These are phyloP conservation scores for Agrenia bidenticulata DNA, from an alignment of 2,888 invertebrate genomes.

Conservation along the genomic window DNA sequence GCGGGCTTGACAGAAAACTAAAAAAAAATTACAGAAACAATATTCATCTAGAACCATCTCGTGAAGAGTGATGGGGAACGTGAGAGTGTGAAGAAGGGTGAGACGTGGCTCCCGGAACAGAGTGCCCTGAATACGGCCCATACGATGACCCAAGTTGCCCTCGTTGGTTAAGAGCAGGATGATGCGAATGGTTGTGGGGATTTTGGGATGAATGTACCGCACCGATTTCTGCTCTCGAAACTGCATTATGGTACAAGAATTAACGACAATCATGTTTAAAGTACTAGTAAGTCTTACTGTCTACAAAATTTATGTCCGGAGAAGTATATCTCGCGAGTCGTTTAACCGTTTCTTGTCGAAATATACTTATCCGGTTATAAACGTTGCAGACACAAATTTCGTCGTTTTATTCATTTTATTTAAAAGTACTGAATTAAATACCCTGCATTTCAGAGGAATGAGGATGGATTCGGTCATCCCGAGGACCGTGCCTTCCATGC, in stretches of 20 bases:
- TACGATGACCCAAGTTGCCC: conserved; percentile 29
- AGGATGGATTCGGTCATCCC: conserved; percentile 25
- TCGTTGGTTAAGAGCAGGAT: conserved; percentile 28
- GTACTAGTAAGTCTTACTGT: too few species aligned
- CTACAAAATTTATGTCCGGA: too few species aligned
- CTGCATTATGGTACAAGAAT: neutral
- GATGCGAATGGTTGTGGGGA: conserved; percentile 26
- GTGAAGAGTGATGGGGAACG: neutral
- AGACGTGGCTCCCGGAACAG: neutral
- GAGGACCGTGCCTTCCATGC: conserved; percentile 7
- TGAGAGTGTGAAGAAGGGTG: neutral
- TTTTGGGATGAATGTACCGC: conserved; percentile 29
- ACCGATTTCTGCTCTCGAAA: conserved; percentile 15
- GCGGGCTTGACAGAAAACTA: too few species aligned
- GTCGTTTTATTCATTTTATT: too few species aligned
- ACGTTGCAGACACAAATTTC: neutral
- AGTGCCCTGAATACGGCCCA: conserved; percentile 31
- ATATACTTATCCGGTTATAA: neutral
- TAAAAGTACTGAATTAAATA: conserved; percentile 4
- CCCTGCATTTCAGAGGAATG: conserved; percentile 29
- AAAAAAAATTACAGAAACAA: neutral
- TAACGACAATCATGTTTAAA: too few species aligned
- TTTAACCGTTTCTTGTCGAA: too few species aligned
- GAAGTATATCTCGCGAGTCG: too few species aligned
- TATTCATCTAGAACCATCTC: neutral